phyloP scores from a whole-genome alignment of 2,888 invertebrate genomes.

The Creontiades dilutus region DNA sequence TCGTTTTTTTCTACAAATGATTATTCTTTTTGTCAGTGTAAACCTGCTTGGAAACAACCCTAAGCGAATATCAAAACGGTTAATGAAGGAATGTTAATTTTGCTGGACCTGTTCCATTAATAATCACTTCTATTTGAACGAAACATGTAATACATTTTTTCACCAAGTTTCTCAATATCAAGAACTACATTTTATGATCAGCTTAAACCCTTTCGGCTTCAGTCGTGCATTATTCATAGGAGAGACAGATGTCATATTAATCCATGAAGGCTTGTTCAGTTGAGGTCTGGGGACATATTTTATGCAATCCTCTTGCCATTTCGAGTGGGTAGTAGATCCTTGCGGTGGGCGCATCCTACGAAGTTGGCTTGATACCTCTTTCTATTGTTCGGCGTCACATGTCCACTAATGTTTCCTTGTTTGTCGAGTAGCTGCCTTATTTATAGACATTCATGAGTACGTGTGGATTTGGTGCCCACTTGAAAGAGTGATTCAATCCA shows the following conservation, averaged over 20 bases:
- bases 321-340: constrained; percentile 48
- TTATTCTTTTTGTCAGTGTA: no score
- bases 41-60: no score
- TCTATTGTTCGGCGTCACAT: constrained; percentile 30
- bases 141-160: no score
- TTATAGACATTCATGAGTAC: background rate
- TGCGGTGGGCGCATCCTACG: constrained; percentile 65
- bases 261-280: background rate
- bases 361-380: constrained; percentile 29
- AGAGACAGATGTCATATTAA: constrained; percentile 23
- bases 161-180: no score
- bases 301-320: constrained; percentile 58
- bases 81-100: no score
- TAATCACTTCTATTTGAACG: no score
- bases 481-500: background rate
- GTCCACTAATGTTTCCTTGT: constrained; percentile 6
- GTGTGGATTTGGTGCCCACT: background rate
- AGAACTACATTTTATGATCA: background rate
- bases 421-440: constrained; percentile 12
- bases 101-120: no score
- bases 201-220: background rate
- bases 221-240: background rate
- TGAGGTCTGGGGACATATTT: constrained; percentile 35
- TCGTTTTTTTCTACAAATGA: no score
- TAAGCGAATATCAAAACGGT: no score